phyloP scores from a whole-genome alignment of 1,140 invertebrate species.

The Danaus plexippus region DNA sequence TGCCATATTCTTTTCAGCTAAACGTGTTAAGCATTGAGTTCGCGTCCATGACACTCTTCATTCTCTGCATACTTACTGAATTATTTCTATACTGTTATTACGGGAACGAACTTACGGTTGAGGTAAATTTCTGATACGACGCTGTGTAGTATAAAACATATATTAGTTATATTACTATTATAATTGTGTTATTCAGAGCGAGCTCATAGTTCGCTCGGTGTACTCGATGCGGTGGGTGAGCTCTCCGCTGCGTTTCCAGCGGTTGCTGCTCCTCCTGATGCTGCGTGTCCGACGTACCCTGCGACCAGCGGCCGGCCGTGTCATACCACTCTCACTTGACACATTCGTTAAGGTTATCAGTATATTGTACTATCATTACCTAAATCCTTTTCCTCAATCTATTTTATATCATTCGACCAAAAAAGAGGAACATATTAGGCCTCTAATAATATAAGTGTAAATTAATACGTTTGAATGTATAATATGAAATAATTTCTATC shows the following conservation, averaged over 20 bases:
- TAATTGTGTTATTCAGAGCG: slow-evolving; percentile 28
- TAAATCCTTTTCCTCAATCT: background rate
- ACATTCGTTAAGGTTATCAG: slow-evolving; percentile 59
- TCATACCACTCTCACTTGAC: slow-evolving; percentile 58
- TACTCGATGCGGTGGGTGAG: slow-evolving; percentile 41
- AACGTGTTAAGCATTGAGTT: slow-evolving; percentile 52
- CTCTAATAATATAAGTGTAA: background rate
- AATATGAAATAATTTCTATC: no score
- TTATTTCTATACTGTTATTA: slow-evolving; percentile 61
- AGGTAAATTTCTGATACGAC: slow-evolving; percentile 16
- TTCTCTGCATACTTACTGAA: slow-evolving; percentile 56
- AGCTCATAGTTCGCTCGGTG: slow-evolving; percentile 31
- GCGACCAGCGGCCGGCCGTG: slow-evolving; percentile 44
- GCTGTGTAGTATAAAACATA: slow-evolving; percentile 34
- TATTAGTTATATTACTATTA: background rate
- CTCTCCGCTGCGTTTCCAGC: slow-evolving; percentile 20
- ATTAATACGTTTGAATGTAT: background rate
- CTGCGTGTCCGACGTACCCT: slow-evolving; percentile 49
- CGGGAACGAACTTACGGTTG: slow-evolving; percentile 49
- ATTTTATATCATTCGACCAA: no score
- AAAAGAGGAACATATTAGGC: background rate
- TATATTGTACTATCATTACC: no score
- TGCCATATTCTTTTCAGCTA: slow-evolving; percentile 26
- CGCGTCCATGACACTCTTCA: slow-evolving; percentile 55
- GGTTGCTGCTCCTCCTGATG: slow-evolving; percentile 46